Evolutionary conservation across 2,888 invertebrate species (phyloP).

Genomic region (Anoplius nigerrimus): DNA sequence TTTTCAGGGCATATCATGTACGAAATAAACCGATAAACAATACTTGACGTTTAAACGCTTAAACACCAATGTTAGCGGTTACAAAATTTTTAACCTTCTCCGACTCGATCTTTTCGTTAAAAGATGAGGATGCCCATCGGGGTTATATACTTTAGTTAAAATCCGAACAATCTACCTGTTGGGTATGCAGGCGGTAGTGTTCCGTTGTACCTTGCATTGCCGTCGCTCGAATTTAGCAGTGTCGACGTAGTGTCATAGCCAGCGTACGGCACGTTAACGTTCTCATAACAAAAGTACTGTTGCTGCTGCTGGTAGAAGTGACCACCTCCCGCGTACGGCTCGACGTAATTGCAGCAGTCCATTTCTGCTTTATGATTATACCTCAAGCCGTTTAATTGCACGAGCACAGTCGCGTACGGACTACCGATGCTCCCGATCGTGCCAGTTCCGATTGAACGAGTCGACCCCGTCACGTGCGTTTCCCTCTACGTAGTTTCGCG

Average conservation of each 20-base stretch:
- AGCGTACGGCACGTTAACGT: slow-evolving; percentile 60
- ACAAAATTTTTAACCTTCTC: too few relatives aligned
- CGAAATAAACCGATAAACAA: too few relatives aligned
- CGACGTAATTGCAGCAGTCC: slow-evolving; percentile 73
- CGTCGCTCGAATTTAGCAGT: slow-evolving; percentile 65
- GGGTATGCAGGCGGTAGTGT: slow-evolving; percentile 68
- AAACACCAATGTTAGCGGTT: too few relatives aligned
- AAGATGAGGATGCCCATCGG: too few relatives aligned
- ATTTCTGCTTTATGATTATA: slow-evolving; percentile 50
- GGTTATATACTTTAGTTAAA: too few relatives aligned
- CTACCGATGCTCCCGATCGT: not conserved
- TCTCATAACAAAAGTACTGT: slow-evolving; percentile 68
- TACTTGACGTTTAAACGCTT: too few relatives aligned
- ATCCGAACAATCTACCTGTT: slow-evolving; percentile 61
- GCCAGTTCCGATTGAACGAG: too few relatives aligned
- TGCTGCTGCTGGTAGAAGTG: slow-evolving; percentile 62
- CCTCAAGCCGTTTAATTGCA: too few relatives aligned
- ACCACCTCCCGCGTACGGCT: slow-evolving; percentile 66
- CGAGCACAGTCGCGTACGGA: not conserved
- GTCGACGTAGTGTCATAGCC: slow-evolving; percentile 58
- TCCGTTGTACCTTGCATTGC: slow-evolving; percentile 65
- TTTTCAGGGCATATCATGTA: too few relatives aligned
- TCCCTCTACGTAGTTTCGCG: too few relatives aligned
- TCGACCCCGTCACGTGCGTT: too few relatives aligned
- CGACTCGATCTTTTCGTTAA: too few relatives aligned